phyloP scores from a whole-genome alignment of 2,888 invertebrate species.

The Drosophila neotestacea region DNA sequence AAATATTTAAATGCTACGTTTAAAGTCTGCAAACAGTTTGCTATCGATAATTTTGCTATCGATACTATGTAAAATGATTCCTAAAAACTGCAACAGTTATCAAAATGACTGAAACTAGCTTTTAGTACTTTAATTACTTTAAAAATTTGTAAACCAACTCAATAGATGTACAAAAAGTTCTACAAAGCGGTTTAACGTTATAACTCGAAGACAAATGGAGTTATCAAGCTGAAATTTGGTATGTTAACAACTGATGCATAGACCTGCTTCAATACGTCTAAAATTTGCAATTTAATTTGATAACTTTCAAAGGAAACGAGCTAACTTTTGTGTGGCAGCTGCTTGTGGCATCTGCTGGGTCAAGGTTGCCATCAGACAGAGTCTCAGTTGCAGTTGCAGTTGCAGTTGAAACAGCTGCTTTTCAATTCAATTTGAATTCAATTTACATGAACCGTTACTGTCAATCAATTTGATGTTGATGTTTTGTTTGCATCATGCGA shows the following conservation, averaged over 20 bases:
- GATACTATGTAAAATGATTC: too few species aligned
- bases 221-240: neutral
- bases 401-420: conserved; percentile 9
- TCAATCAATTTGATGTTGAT: conserved; percentile 61
- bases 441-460: conserved; percentile 57
- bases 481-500: conserved; percentile 46
- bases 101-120: too few species aligned
- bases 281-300: too few species aligned
- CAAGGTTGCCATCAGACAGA: conserved; percentile 33
- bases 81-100: too few species aligned
- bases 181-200: neutral
- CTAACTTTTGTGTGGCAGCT: conserved; percentile 11
- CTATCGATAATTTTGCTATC: too few species aligned
- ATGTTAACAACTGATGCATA: neutral
- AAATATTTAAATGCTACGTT: too few species aligned
- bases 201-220: neutral
- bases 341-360: conserved; percentile 29
- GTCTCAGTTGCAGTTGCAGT: neutral
- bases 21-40: too few species aligned
- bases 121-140: too few species aligned
- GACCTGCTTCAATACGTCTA: neutral
- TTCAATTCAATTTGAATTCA: conserved; percentile 19
- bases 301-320: neutral
- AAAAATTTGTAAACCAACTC: neutral
- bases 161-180: neutral